Evolutionary conservation across 2,113 vertebrate species (phyloP).

Genomic region (Beaufortia kweichowensis): DNA sequence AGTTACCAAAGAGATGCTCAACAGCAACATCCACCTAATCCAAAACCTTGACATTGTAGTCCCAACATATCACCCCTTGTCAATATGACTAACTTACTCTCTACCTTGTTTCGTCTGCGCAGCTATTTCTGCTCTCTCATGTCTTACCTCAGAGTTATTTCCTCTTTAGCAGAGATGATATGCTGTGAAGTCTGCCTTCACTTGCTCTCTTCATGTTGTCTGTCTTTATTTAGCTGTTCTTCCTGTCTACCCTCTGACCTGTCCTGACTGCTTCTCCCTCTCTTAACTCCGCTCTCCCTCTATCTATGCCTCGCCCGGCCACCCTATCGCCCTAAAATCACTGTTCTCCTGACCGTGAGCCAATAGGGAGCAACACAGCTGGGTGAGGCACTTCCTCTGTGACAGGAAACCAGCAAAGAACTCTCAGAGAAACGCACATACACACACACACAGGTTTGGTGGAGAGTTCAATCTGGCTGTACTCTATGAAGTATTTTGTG

Average conservation of each 20-base stretch:
- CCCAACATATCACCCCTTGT: slow-evolving; percentile 37
- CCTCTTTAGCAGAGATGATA: slow-evolving; percentile 42
- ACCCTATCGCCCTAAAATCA: slow-evolving; percentile 64
- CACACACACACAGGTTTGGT: slow-evolving; percentile 10
- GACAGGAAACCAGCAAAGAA: slow-evolving; percentile 76
- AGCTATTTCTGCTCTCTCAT: slow-evolving; percentile 11
- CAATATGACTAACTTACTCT: slow-evolving; percentile 3
- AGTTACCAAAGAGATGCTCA: slow-evolving; percentile 13
- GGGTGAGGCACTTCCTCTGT: slow-evolving; percentile 79
- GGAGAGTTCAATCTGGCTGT: slow-evolving; percentile 4
- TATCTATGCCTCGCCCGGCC: slow-evolving; percentile 47
- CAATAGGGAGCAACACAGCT: slow-evolving; percentile 65
- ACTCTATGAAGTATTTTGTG: background rate
- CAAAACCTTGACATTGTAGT: background rate
- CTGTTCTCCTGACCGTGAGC: slow-evolving; percentile 60
- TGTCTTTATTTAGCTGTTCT: slow-evolving; percentile 58
- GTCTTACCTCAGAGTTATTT: slow-evolving; percentile 45
- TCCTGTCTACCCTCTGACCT: slow-evolving; percentile 48
- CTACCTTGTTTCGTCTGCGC: background rate
- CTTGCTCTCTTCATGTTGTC: slow-evolving; percentile 51
- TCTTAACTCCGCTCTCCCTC: slow-evolving; percentile 39
- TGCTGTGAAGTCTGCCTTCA: slow-evolving; percentile 46
- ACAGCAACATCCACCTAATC: background rate
- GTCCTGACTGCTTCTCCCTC: slow-evolving; percentile 40
- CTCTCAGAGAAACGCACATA: slow-evolving; percentile 50